These are phyloP conservation scores for Pseudorectes ferrugineus DNA, from an alignment of 2,113 vertebrate genomes.

Conservation along the genomic window DNA sequence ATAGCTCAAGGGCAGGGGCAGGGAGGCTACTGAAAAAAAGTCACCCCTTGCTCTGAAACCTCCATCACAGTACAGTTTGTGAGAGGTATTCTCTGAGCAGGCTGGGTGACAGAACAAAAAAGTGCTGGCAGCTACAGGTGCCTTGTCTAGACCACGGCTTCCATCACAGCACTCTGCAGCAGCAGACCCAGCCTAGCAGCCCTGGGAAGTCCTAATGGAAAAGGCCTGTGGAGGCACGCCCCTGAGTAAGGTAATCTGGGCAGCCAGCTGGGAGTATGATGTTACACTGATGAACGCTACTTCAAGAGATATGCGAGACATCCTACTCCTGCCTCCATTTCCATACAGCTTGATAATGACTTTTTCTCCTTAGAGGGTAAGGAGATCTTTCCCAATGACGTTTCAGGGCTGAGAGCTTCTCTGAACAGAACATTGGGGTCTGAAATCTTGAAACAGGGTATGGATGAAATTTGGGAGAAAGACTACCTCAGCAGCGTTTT, in stretches of 20 bases:
- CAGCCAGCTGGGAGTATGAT: slow-evolving; percentile 14
- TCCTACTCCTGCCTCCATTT: slow-evolving; percentile 11
- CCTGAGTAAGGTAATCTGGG: background rate
- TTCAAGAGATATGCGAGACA: background rate
- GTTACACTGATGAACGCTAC: background rate
- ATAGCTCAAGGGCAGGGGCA: background rate
- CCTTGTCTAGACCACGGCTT: background rate
- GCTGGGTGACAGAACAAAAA: background rate
- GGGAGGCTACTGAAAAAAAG: background rate
- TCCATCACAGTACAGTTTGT: background rate
- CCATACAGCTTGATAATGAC: background rate
- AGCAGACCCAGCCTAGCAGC: background rate
- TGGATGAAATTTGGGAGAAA: background rate
- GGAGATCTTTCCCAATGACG: background rate
- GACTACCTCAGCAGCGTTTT: background rate
- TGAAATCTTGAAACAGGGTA: background rate
- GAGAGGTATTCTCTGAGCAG: background rate
- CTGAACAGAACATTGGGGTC: background rate
- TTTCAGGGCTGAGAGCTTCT: slow-evolving; percentile 25
- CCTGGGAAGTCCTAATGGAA: background rate
- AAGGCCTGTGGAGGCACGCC: background rate
- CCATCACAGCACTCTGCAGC: background rate
- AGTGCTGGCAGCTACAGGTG: background rate
- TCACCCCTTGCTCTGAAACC: background rate
- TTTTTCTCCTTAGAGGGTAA: background rate